phyloP scores from a whole-genome alignment of 2,113 vertebrate species.

The Ictalurus furcatus region DNA sequence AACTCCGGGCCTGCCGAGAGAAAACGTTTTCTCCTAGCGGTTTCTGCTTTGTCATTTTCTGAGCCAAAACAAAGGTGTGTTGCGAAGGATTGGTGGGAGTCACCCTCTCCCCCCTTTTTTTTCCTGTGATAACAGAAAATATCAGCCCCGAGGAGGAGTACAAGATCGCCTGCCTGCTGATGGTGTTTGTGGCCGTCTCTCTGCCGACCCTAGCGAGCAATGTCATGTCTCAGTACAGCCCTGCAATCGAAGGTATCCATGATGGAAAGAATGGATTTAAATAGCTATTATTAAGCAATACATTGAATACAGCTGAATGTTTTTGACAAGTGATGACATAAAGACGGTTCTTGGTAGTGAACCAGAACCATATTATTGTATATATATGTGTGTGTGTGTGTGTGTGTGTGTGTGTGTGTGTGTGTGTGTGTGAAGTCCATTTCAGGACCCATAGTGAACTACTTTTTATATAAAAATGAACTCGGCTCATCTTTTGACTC shows the following conservation, averaged over 20 bases:
- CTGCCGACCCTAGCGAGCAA: conserved; percentile 95
- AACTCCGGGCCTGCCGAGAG: conserved; percentile 13
- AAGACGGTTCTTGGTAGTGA: background rate
- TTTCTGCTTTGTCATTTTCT: conserved; percentile 1
- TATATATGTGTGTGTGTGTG: no score
- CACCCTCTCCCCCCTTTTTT: background rate
- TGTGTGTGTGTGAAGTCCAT: background rate
- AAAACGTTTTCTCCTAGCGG: background rate
- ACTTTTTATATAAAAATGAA: background rate
- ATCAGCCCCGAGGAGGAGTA: conserved; percentile 99
- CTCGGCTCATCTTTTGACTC: background rate
- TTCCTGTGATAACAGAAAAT: conserved; percentile 80
- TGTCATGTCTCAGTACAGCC: conserved; percentile 98
- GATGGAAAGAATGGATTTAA: no score
- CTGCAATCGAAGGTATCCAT: conserved; percentile 91
- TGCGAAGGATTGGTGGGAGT: background rate
- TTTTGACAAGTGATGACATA: background rate
- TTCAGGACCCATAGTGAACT: no score
- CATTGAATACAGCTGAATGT: no score
- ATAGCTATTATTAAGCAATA: background rate
- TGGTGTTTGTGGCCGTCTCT: conserved; percentile 98
- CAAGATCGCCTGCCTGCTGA: conserved; percentile 97
- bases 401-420: no score
- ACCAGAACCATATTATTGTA: background rate
- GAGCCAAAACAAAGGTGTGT: conserved; percentile 32